Evolutionary conservation across 2,888 invertebrate genomes (phyloP).

Genomic region (Parelbella ahira): DNA sequence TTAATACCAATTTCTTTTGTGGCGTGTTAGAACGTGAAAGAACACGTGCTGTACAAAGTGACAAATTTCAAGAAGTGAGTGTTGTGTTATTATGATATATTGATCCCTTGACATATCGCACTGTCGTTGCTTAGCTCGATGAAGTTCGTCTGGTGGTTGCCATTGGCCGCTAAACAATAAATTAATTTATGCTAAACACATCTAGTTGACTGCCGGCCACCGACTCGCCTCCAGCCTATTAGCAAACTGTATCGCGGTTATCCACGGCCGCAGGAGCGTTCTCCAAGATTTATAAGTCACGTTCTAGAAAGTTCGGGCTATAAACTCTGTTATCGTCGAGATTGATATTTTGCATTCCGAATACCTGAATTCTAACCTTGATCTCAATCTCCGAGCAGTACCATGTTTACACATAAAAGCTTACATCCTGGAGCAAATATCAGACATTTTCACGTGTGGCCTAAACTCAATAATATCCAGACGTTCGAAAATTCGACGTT

Average conservation of each 20-base stretch:
- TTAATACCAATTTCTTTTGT: too few relatives aligned
- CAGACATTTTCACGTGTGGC: too few relatives aligned
- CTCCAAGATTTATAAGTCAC: constrained; percentile 56
- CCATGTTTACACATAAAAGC: background rate
- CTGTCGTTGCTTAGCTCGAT: constrained; percentile 28
- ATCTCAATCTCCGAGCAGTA: constrained; percentile 8
- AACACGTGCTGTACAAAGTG: too few relatives aligned
- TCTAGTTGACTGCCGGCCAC: constrained; percentile 28
- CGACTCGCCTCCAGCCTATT: constrained; percentile 42
- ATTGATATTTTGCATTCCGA: constrained; percentile 34
- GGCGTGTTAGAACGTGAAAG: too few relatives aligned
- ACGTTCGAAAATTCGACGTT: too few relatives aligned
- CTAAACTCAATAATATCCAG: too few relatives aligned
- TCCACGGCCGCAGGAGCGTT: constrained; percentile 36
- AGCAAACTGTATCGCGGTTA: constrained; percentile 43
- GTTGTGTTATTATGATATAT: constrained; percentile 16
- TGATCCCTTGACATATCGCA: constrained; percentile 29
- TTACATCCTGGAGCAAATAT: too few relatives aligned
- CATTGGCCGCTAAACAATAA: constrained; percentile 33
- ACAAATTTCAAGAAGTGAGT: background rate
- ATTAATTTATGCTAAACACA: constrained; percentile 36
- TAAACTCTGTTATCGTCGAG: constrained; percentile 41
- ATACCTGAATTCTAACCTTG: constrained; percentile 7
- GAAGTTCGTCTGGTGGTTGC: constrained; percentile 29
- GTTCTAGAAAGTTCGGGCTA: constrained; percentile 52